phyloP scores from a whole-genome alignment of 2,113 vertebrate genomes.

The Catharus fuscescens region DNA sequence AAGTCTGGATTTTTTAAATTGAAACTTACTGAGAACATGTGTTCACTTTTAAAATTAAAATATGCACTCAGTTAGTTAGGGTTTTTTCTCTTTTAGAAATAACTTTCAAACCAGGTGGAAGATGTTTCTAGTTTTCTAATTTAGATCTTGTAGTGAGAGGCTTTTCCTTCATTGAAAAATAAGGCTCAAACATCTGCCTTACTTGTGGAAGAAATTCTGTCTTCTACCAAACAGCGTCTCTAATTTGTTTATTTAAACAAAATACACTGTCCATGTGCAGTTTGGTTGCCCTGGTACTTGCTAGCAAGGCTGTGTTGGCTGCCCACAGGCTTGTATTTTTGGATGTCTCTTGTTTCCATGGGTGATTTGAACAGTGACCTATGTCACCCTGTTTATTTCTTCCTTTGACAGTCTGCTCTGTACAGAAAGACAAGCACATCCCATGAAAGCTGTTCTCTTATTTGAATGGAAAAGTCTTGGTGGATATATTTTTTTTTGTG shows the following conservation, averaged over 20 bases:
- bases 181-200: neutral
- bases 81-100: neutral
- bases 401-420: neutral
- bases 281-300: neutral
- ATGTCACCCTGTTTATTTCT: neutral
- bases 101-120: neutral
- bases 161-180: neutral
- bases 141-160: neutral
- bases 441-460: neutral
- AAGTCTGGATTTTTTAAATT: rapidly evolving
- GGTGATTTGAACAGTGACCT: neutral
- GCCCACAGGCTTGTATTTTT: neutral
- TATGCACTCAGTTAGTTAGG: rapidly evolving
- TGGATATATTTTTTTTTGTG: neutral
- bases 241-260: neutral
- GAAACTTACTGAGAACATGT: neutral
- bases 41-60: neutral
- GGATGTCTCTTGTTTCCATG: neutral
- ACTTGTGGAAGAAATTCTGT: neutral
- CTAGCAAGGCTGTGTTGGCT: neutral
- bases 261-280: neutral
- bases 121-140: neutral
- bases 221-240: neutral
- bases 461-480: neutral
- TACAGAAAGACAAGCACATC: neutral